Evolutionary conservation across 2,113 vertebrate species (phyloP), one percentile per base, ranked within the genome.

Genomic region (Sminthopsis crassicaudata): DNA sequence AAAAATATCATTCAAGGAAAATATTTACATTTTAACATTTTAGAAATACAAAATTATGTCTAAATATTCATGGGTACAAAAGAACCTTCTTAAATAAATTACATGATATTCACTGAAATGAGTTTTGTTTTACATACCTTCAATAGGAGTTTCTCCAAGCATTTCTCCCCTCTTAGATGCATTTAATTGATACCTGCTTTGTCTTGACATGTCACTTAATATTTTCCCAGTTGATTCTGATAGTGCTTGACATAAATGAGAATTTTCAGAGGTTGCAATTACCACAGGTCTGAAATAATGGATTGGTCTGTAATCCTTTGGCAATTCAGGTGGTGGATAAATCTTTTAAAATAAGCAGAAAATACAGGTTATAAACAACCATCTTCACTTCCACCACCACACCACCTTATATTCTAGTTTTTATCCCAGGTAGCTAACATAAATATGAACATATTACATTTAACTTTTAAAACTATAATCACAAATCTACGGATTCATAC

Each of bases 281-380:
- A 99, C 50, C n/a, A 98, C 96, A 0, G 99, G 99, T 7, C 98
- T 98, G 92, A 99, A 99, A 84, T 98, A 98, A 97, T 99, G 99
- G 30, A 99, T 98, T 0, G 99, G 99, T 3, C 99, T 98, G 92
- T 99, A 99, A 96, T 99, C 98, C 1, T 97, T 97, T 42, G 99
- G 99, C 92, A 99, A 97, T 36, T 95, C 89, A 42, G 99, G 99
- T 0, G 99, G 98, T n/a, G 98, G 98, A 91, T 99, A 99, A 91
- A 99, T 92, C 99, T 99, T 92, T 0, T 67, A 60, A 52, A 92
- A 91, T 5, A 91, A 95, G 94, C 57, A 94, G 51, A 93, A 96
- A 52, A 95, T 46, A 92, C 2, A 30, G 8, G 4, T 36, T n/a
- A 4, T 19, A 12, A 52, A 36, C 50, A 51, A 51, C 50, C 50